phyloP scores from a whole-genome alignment of 2,113 vertebrate species.

The Notechis scutatus region DNA sequence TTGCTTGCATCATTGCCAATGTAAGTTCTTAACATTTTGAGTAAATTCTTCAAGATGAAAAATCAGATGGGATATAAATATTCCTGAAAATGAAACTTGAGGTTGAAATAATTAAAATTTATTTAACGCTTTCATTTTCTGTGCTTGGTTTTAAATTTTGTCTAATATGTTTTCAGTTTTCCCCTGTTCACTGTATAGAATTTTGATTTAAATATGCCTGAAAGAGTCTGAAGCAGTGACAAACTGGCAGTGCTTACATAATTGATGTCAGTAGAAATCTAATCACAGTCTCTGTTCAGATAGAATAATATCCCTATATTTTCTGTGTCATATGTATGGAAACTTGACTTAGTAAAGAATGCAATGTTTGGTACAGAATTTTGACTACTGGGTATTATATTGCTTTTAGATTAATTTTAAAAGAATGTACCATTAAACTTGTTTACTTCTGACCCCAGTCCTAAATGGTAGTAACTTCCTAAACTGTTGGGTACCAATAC shows the following conservation, averaged over 20 bases:
- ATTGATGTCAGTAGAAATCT: neutral
- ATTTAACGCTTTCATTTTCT: neutral
- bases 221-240: neutral
- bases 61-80: neutral
- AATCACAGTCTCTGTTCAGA: neutral
- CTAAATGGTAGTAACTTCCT: neutral
- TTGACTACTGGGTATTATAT: neutral
- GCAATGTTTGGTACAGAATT: neutral
- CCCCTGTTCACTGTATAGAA: neutral
- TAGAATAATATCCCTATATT: neutral
- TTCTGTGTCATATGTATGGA: neutral
- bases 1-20: neutral
- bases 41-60: neutral
- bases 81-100: neutral
- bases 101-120: neutral
- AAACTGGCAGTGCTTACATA: neutral
- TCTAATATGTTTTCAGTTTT: neutral
- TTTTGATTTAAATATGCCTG: neutral
- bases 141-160: neutral
- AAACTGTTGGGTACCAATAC: neutral
- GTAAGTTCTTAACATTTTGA: neutral
- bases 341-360: neutral
- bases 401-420: neutral
- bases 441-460: neutral
- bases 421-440: neutral